A percentile compares a stretch with the other conserved stretches of the same genome.
Conservation (phyloP, 2,113 vertebrate species). For the Nothoprocta pentlandii region DNA sequence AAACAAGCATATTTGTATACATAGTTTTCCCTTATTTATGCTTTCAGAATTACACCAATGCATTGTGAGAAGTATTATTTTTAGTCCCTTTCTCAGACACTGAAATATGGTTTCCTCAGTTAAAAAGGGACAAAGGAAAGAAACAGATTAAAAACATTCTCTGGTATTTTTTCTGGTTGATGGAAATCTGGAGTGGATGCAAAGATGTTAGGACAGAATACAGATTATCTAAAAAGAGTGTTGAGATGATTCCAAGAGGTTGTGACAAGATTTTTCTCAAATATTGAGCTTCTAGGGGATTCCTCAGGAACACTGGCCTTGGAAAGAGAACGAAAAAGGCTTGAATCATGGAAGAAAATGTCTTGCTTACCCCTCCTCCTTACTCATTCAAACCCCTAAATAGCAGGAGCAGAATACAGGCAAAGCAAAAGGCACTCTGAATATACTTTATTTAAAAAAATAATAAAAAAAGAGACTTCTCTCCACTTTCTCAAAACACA, state of each 20-base stretch:
- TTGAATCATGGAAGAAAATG: background rate
- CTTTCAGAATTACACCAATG: background rate
- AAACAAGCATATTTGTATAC: background rate
- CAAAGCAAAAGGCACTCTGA: background rate
- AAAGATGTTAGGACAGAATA: background rate
- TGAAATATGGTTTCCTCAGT: background rate
- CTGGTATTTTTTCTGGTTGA: background rate
- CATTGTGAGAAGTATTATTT: background rate
- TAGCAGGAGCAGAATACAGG: background rate
- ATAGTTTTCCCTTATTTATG: background rate
- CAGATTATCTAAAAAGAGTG: background rate
- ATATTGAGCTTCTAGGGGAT: background rate
- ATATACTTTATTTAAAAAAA: background rate
- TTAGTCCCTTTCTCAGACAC: background rate
- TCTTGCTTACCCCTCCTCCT: background rate
- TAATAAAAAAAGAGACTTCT: background rate
- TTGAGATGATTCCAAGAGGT: background rate
- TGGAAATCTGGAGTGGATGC: background rate
- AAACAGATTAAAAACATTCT: background rate
- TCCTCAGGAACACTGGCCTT: background rate
- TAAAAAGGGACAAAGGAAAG: background rate
- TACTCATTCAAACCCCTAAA: background rate
- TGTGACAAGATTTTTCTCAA: background rate
- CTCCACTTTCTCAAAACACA: background rate
- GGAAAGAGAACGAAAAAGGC: background rate